phyloP scores from a whole-genome alignment of 2,797 vertebrate species.

The Cynopterus sphinx region DNA sequence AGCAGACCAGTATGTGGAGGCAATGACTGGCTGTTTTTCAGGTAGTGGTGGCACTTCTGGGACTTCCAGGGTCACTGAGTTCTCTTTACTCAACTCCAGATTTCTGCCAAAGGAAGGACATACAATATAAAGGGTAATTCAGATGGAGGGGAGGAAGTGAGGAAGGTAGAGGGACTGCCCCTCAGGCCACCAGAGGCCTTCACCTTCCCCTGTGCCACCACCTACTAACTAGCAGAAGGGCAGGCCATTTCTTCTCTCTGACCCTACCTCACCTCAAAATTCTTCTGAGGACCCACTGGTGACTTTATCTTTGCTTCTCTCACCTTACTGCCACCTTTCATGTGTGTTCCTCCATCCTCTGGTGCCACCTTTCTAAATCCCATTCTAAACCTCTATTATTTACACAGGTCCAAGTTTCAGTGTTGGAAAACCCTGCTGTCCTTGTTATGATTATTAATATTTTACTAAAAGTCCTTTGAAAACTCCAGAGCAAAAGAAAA shows the following conservation, averaged over 20 bases:
- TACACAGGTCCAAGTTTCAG: background rate
- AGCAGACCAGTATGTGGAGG: background rate
- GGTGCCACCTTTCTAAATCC: background rate
- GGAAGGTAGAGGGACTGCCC: background rate
- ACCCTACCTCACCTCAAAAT: background rate
- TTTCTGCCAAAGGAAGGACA: background rate
- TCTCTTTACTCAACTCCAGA: background rate
- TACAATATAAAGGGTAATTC: background rate
- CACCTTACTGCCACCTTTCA: background rate
- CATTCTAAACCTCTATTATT: background rate
- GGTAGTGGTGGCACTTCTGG: background rate
- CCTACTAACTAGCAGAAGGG: background rate
- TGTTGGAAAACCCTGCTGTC: background rate
- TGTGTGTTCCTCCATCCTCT: background rate
- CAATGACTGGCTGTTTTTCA: background rate
- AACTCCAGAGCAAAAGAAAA: conserved; percentile 5
- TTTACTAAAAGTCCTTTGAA: background rate
- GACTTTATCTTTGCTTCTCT: background rate
- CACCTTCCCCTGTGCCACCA: background rate
- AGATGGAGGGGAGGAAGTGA: background rate
- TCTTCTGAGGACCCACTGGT: background rate
- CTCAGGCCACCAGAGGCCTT: background rate
- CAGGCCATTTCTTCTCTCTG: background rate
- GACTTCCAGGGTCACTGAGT: background rate
- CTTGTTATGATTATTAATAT: background rate